phyloP scores from a whole-genome alignment of 2,888 invertebrate species.

The Agrilus cyanescens region DNA sequence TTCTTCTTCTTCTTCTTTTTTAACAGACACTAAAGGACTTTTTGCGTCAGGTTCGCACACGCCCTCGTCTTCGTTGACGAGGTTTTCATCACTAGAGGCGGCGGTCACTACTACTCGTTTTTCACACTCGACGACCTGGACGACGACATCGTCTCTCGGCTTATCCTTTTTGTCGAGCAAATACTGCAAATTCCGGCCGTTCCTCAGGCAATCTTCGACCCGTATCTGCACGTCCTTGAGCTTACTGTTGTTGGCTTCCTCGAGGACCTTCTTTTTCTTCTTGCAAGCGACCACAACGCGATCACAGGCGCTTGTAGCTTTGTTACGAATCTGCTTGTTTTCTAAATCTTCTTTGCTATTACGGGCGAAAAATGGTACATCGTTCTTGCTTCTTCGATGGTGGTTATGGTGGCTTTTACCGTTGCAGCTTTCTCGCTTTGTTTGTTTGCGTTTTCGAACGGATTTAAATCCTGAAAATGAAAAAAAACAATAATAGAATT shows the following conservation, averaged over 20 bases:
- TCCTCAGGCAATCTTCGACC: conserved; percentile 34
- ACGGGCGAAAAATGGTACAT: conserved; percentile 7
- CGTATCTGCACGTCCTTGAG: conserved; percentile 33
- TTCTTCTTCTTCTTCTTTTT: conserved; percentile 3
- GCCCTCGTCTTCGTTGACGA: not conserved
- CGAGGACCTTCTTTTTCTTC: conserved; percentile 33
- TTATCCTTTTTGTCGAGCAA: not conserved
- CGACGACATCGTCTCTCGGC: not conserved
- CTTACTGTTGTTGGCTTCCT: conserved; percentile 36
- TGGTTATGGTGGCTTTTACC: too few species aligned
- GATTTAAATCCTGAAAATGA: too few species aligned
- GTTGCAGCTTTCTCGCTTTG: too few species aligned
- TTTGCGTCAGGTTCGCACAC: not conserved
- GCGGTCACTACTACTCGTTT: conserved; percentile 4
- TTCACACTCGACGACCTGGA: not conserved
- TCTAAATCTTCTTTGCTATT: conserved; percentile 33
- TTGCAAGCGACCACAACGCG: conserved; percentile 18
- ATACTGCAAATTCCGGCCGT: conserved; percentile 7
- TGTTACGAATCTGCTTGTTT: conserved; percentile 26
- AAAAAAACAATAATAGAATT: too few species aligned
- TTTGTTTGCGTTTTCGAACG: too few species aligned
- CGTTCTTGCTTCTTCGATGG: too few species aligned
- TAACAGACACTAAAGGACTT: not conserved
- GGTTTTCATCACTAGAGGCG: not conserved
- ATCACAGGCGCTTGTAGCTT: conserved; percentile 24